These are phyloP conservation scores for Loxodonta africana DNA, from an alignment of 2,113 vertebrate genomes.

Conservation along the genomic window DNA sequence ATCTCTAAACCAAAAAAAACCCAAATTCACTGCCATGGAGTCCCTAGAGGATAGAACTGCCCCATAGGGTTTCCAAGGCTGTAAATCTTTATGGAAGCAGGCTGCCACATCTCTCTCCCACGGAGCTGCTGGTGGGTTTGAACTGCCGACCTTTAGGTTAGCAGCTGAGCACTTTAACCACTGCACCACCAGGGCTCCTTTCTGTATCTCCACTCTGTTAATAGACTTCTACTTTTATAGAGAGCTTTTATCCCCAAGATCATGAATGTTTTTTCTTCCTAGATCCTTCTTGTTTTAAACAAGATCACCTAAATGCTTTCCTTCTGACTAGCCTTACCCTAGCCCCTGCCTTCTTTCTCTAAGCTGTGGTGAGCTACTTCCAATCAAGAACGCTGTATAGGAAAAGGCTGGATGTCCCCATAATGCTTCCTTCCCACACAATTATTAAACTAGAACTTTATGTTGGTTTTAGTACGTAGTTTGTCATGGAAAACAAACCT, in stretches of 20 bases:
- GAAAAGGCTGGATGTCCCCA: background rate
- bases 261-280: background rate
- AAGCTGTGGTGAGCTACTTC: background rate
- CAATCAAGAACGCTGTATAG: background rate
- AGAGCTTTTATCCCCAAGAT: background rate
- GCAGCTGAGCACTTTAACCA: background rate
- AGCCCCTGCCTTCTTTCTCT: background rate
- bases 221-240: background rate
- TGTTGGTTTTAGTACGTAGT: background rate
- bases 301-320: background rate
- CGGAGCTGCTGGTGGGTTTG: too few species aligned
- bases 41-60: too few species aligned
- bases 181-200: background rate
- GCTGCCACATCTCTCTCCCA: too few species aligned
- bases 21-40: too few species aligned
- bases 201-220: background rate
- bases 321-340: background rate
- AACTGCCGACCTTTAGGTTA: too few species aligned
- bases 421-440: background rate
- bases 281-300: background rate
- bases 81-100: too few species aligned
- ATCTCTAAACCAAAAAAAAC: background rate
- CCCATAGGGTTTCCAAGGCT: too few species aligned
- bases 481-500: background rate
- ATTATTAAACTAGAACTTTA: background rate